Conservation (phyloP, 2,797 vertebrate genomes). For the Tokudaia muenninki region DNA sequence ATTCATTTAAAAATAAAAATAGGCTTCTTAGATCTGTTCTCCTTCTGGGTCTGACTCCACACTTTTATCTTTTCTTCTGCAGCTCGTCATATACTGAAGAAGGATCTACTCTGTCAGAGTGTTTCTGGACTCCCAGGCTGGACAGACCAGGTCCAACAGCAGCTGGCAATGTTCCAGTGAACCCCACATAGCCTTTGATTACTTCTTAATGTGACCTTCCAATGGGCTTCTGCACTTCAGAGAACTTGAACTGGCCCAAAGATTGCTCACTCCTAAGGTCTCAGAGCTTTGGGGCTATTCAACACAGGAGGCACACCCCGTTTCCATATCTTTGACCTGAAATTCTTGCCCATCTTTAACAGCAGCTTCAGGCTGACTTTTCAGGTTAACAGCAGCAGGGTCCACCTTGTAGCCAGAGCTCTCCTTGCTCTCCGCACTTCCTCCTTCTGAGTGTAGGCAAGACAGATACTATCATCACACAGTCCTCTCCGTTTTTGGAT, state of each 20-base stretch:
- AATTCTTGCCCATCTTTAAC: background rate
- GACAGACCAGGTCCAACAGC: background rate
- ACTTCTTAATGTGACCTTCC: background rate
- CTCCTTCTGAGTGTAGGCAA: background rate
- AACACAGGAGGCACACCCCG: background rate
- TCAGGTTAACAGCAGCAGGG: too few relatives aligned
- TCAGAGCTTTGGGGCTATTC: background rate
- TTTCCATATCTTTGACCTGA: background rate
- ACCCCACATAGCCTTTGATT: background rate
- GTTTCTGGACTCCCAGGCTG: background rate
- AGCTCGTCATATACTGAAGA: background rate
- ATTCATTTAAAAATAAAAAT: constrained; percentile 81
- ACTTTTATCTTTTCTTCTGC: constrained; percentile 3
- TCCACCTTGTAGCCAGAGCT: background rate
- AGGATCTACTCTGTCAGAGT: background rate
- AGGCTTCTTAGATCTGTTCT: constrained; percentile 52
- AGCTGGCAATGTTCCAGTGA: background rate
- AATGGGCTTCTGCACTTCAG: background rate
- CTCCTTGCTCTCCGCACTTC: background rate
- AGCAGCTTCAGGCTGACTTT: background rate
- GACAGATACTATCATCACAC: background rate
- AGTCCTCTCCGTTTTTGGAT: background rate
- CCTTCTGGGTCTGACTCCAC: constrained; percentile 35
- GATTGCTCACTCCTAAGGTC: background rate
- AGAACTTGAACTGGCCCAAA: background rate